These are phyloP conservation scores for Agrypnia vestita DNA, from an alignment of 1,140 invertebrate species.

Conservation along the genomic window DNA sequence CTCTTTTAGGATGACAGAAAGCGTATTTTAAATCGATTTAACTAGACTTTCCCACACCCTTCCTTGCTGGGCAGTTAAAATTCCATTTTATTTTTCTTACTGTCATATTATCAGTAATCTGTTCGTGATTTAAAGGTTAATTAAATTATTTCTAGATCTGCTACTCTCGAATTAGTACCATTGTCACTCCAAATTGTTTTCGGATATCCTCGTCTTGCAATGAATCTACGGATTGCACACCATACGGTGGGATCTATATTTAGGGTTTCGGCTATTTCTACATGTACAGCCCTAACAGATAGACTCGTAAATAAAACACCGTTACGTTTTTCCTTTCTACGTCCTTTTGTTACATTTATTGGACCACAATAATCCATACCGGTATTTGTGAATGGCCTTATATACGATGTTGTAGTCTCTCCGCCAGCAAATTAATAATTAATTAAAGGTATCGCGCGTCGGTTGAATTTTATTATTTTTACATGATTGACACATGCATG, in stretches of 20 bases:
- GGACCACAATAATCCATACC: conserved; percentile 27
- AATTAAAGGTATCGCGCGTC: neutral
- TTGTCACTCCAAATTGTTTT: neutral
- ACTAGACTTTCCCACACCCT: neutral
- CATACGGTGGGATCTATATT: neutral
- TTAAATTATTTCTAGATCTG: neutral
- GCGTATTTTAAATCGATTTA: neutral
- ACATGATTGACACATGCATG: neutral
- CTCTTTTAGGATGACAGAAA: too few species aligned
- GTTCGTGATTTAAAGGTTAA: neutral
- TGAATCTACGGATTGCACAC: neutral
- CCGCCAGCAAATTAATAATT: neutral
- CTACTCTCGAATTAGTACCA: neutral
- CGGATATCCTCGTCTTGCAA: neutral
- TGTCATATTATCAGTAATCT: conserved; percentile 3
- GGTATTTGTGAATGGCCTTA: neutral
- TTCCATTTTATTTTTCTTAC: too few species aligned
- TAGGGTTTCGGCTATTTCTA: neutral
- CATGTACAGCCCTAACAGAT: neutral
- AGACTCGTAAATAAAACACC: conserved; percentile 15
- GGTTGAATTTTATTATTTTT: conserved; percentile 9
- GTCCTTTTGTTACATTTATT: neutral
- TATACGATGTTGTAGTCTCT: conserved; percentile 11
- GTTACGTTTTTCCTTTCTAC: conserved; percentile 16
- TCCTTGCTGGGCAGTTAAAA: neutral